Conservation (phyloP, 2,113 vertebrate genomes). For the Apodemus speciosus region DNA sequence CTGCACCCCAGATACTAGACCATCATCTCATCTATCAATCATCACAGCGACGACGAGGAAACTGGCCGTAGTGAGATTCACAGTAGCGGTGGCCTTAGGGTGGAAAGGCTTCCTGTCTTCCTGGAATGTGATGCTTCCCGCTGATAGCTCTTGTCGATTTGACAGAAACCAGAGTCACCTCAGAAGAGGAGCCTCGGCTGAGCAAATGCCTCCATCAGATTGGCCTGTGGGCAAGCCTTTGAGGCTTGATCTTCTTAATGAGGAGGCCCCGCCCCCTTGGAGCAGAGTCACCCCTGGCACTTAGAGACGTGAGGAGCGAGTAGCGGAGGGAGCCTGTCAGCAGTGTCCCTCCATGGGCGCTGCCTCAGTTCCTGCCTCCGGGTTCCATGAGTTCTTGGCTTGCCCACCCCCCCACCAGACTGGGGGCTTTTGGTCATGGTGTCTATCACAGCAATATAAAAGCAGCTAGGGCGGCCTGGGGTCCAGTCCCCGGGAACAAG, state of each 20-base stretch:
- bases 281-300: not conserved
- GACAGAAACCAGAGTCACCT: not conserved
- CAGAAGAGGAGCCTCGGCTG: not conserved
- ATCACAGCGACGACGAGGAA: not conserved
- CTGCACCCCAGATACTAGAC: no score
- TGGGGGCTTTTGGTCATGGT: not conserved
- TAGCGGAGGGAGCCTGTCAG: no score
- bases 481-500: not conserved
- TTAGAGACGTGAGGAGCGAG: no score
- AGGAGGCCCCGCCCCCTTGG: not conserved
- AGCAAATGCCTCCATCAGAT: not conserved
- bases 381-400: no score
- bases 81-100: no score
- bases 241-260: not conserved
- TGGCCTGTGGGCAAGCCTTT: not conserved
- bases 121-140: accelerated
- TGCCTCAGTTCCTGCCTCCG: not conserved
- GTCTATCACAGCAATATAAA: not conserved
- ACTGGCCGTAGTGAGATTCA: not conserved
- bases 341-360: no score
- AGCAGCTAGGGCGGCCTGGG: not conserved
- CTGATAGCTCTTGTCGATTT: not conserved
- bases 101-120: not conserved
- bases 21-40: not conserved
- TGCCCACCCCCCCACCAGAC: not conserved